Base-by-base conservation (phyloP, 2,888 invertebrate genomes). In the Hetaerina titia region DNA sequence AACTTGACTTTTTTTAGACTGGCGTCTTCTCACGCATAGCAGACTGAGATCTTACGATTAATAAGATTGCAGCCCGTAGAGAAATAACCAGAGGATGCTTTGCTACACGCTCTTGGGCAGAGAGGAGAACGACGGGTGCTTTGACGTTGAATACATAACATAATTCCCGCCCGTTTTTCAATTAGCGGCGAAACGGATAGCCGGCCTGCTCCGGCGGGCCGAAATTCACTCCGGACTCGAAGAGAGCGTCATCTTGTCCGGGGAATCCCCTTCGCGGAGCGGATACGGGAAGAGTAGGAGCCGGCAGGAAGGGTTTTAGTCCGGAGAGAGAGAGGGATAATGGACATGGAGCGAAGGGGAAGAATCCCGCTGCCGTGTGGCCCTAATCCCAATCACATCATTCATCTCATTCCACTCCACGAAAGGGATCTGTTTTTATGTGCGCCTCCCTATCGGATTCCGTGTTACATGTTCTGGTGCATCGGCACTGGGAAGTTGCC, bases 401-500 rank as follows among this genome's bases (percentile, higher is more conserved):
- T n/a, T n/a, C 69, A 22, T n/a, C 81, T 31, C 81, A 25, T 81
- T 81, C 81, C 81, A 81, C 81, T 81, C 31, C 31, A 15, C 81
- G 31, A 13, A 31, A 31, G 25, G 13, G 17, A 81, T 81, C 81
- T 69, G 13, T 81, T 81, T 81, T 31, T 11, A 25, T 25, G 9
- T 7, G 31, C 81, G 81, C 25, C 31, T 25, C 81, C 31, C 81
- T 31, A 31, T 81, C 81, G 81, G 81, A 31, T 31, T 25, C 74
- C 74, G 25, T 74, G 74, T 74, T 31, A 81, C 81, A 81, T 81
- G 81, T 81, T 31, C 81, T 81, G 31, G 81, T 81, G 81, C 81
- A 81, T 81, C 81, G 31, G 25, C 74, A n/a, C 4, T 74, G 5
- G 81, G 69, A 81, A 81, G 25, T 31, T 81, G 25, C 81, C 31